phyloP scores from a whole-genome alignment of 2,797 vertebrate genomes.

The Lepilemur septentrionalis region DNA sequence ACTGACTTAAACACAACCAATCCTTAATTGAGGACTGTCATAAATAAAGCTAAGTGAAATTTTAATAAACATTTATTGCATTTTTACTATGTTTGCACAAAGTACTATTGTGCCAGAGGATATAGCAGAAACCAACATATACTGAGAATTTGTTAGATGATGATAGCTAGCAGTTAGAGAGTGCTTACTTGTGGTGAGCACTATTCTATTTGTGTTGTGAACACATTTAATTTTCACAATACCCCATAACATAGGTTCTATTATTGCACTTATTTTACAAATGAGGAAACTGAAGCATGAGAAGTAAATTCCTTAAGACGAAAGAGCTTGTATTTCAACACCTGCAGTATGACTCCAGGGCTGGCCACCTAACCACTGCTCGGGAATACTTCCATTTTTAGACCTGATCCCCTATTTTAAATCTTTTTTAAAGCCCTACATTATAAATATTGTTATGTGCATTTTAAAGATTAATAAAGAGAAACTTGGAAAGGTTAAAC shows the following conservation, averaged over 20 bases:
- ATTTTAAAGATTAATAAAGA: constrained; percentile 16
- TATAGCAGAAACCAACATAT: not conserved
- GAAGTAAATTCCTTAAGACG: not conserved
- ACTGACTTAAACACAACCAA: not conserved
- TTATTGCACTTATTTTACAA: not conserved
- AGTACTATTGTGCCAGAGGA: not conserved
- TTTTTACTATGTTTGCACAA: not conserved
- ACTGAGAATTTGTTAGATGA: not conserved
- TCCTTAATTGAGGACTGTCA: not conserved
- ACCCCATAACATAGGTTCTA: not conserved
- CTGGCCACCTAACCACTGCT: not conserved
- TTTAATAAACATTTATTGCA: constrained; percentile 18
- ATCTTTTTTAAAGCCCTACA: not conserved
- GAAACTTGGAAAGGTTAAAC: constrained; percentile 18
- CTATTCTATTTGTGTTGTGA: not conserved
- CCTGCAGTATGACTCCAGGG: not conserved
- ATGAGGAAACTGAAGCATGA: not conserved
- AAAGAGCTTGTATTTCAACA: not conserved
- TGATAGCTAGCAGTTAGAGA: not conserved
- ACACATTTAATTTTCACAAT: not conserved
- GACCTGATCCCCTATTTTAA: not conserved
- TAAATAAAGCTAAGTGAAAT: constrained; percentile 24
- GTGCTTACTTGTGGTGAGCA: not conserved
- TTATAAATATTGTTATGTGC: not conserved
- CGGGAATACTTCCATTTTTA: not conserved